These are phyloP conservation scores for Aphrophora alni DNA, from an alignment of 2,888 invertebrate species.

Conservation along the genomic window DNA sequence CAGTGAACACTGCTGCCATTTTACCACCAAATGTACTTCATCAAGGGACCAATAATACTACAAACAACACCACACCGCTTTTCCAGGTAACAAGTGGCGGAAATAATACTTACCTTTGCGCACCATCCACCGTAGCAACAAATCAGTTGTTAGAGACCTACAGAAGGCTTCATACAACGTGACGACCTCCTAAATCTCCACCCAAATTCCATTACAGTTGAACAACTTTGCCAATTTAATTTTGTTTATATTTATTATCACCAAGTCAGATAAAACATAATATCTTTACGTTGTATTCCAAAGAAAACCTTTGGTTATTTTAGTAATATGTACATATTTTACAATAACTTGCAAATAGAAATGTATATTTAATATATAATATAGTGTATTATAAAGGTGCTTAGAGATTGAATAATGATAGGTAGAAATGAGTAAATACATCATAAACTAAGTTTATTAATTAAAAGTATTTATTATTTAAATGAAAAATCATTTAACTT, in stretches of 20 bases:
- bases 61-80: neutral
- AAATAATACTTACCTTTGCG: conserved; percentile 26
- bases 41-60: conserved; percentile 5
- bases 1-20: conserved; percentile 35
- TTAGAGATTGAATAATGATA: neutral
- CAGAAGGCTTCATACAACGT: conserved; percentile 30
- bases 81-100: conserved; percentile 31
- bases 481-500: neutral
- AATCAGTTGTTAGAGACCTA: conserved; percentile 32
- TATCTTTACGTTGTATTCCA: neutral
- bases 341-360: neutral
- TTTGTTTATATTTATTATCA: too few species aligned
- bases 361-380: conserved; percentile 1
- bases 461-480: neutral
- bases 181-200: conserved; percentile 9
- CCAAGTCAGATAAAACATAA: neutral
- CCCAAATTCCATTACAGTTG: neutral
- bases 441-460: neutral
- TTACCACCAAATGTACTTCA: conserved; percentile 34
- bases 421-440: neutral
- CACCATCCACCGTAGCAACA: conserved; percentile 19
- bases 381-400: neutral
- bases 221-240: neutral
- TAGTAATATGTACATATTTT: neutral
- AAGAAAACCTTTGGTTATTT: neutral